Base-by-base conservation (phyloP, 2,797 vertebrate species). In the Falco biarmicus region DNA sequence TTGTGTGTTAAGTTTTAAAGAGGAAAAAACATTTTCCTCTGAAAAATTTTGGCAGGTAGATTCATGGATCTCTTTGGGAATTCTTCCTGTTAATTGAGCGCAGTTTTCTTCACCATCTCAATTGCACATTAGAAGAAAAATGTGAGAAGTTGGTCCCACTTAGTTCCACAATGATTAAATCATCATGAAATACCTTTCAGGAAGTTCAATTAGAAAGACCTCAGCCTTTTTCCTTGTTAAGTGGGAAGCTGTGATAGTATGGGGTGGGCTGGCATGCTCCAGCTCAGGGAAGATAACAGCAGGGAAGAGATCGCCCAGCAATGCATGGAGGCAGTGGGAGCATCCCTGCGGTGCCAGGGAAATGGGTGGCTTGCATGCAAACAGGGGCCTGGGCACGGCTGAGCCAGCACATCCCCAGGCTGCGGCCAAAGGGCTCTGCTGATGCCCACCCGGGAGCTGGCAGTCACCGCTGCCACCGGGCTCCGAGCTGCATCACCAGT, bases 401-500 rank as follows among this genome's bases (percentile, higher is more conserved):
- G 48, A 31, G 39, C 28, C 0, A 0, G 26, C 1, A 0, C 19
- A 9, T 29, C 16, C 47, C 13, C 0, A 0, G 39, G 29, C 48
- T 60, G 59, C 10, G 51, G 9, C 13, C 43, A 3, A 41, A 43
- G 45, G 50, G 21, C 51, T 34, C 24, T 50, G 81, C 73, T 16
- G 50, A 2, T 31, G 51, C 32, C 53, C 54, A 26, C 14, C 39
- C 1, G 0, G 60, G 22, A 29, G 39, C 53, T 53, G 71, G 56
- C 4, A 21, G 57, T 50, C 28, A 43, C 20, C 0, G 1, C 34
- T 19, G 31, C 74, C 9, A 11, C 1, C 3, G 28, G 43, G 41
- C 65, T 78, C 48, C 0, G 9, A 24, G 51, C 57, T 0, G 15
- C 0, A 1, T 8, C 3, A 0, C 5, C 1, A 0, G 4, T 34